phyloP scores from a whole-genome alignment of 2,797 vertebrate species.

The Nyctalus aviator region DNA sequence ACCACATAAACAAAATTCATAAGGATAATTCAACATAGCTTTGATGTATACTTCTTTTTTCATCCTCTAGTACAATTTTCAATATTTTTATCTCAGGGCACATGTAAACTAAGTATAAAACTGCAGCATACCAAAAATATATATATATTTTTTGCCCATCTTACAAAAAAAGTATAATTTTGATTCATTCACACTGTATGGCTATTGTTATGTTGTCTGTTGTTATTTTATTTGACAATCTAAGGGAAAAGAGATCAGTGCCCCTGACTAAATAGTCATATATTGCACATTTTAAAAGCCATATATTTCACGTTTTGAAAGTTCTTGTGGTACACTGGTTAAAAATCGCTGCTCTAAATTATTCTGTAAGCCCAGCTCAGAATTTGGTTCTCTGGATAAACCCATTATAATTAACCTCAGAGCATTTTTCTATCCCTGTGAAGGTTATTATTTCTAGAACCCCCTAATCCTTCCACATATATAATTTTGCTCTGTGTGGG shows the following conservation, averaged over 20 bases:
- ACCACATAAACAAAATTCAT: background rate
- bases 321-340: background rate
- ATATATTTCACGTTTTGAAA: background rate
- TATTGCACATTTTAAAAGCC: background rate
- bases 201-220: background rate
- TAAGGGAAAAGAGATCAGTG: background rate
- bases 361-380: constrained; percentile 15
- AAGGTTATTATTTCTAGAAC: background rate
- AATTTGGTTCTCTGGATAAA: constrained; percentile 11
- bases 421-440: background rate
- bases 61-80: background rate
- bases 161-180: background rate
- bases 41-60: background rate
- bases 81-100: background rate
- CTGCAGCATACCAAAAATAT: background rate
- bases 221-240: background rate
- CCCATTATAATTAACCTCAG: background rate
- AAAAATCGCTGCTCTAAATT: background rate
- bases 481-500: background rate
- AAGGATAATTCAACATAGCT: background rate
- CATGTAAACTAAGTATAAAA: background rate
- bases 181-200: background rate
- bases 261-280: background rate
- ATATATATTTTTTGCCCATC: background rate
- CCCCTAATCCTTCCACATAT: background rate